phyloP scores from a whole-genome alignment of 2,797 vertebrate genomes.

The Darevskia nairensis region DNA sequence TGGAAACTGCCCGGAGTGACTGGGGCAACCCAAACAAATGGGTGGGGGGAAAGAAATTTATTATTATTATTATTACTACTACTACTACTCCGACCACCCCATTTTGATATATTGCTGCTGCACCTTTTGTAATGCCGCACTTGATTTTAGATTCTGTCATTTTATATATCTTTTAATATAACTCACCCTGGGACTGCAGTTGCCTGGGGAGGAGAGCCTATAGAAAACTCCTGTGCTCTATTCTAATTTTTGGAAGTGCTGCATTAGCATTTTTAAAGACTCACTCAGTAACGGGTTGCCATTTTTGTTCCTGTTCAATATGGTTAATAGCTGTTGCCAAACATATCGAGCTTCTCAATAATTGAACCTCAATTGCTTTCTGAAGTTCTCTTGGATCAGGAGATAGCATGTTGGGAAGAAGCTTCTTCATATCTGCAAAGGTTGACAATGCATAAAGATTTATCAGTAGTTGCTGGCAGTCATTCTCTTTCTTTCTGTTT shows the following conservation, averaged over 20 bases:
- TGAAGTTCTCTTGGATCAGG: constrained; percentile 96
- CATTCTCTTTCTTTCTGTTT: neutral
- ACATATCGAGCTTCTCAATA: constrained; percentile 91
- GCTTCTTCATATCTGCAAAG: constrained; percentile 90
- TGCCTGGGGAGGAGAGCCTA: neutral
- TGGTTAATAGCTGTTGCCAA: constrained; percentile 85
- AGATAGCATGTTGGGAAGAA: constrained; percentile 92
- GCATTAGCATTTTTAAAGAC: constrained; percentile 55
- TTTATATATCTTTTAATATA: too few relatives aligned
- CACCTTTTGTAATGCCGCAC: too few relatives aligned
- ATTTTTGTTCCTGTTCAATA: constrained; percentile 87
- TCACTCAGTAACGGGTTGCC: constrained; percentile 89
- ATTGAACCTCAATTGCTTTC: constrained; percentile 96
- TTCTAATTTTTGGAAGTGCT: neutral
- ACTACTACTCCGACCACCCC: too few relatives aligned
- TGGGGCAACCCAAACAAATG: too few relatives aligned
- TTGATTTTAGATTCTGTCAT: too few relatives aligned
- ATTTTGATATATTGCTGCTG: too few relatives aligned
- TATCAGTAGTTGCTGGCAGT: constrained; percentile 23
- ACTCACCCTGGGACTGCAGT: neutral
- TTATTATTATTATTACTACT: too few relatives aligned
- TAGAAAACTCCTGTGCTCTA: neutral
- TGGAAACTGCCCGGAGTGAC: too few relatives aligned
- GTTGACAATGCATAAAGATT: constrained; percentile 53
- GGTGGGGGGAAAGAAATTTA: too few relatives aligned